phyloP scores from a whole-genome alignment of 2,797 vertebrate genomes.

The Psittacula echo region DNA sequence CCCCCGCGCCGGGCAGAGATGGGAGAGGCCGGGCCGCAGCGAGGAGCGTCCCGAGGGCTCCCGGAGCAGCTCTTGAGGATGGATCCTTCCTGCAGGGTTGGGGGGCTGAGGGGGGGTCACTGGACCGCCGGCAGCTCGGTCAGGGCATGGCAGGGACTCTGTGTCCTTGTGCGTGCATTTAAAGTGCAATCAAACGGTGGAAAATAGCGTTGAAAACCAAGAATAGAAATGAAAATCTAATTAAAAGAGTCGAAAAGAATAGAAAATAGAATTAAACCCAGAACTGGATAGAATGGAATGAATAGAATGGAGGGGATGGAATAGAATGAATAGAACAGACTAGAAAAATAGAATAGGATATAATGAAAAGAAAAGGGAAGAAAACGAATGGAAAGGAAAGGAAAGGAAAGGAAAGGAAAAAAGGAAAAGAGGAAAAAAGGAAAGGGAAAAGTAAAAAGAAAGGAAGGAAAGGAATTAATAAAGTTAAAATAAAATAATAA shows the following conservation, averaged over 20 bases:
- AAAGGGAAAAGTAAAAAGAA: background rate
- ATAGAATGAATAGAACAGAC: background rate
- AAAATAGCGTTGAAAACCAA: background rate
- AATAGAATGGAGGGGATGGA: background rate
- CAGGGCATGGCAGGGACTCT: background rate
- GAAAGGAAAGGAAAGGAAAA: too few relatives aligned
- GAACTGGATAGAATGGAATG: too few relatives aligned
- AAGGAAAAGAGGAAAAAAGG: too few relatives aligned
- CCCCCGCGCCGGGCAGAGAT: background rate
- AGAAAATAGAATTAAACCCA: too few relatives aligned
- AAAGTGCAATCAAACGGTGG: background rate
- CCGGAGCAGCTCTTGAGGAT: too few relatives aligned
- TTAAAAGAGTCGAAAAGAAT: background rate
- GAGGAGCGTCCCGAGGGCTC: background rate
- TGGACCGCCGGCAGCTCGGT: background rate
- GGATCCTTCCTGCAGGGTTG: too few relatives aligned
- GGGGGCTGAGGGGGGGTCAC: background rate
- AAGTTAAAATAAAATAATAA: too few relatives aligned
- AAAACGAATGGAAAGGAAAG: too few relatives aligned
- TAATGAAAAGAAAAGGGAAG: too few relatives aligned
- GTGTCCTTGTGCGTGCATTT: background rate
- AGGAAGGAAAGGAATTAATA: background rate
- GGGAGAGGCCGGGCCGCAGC: background rate
- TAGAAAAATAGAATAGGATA: too few relatives aligned
- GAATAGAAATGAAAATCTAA: background rate